Conservation (phyloP, 2,797 vertebrate genomes). For the Rhadinocentrus ornatus region DNA sequence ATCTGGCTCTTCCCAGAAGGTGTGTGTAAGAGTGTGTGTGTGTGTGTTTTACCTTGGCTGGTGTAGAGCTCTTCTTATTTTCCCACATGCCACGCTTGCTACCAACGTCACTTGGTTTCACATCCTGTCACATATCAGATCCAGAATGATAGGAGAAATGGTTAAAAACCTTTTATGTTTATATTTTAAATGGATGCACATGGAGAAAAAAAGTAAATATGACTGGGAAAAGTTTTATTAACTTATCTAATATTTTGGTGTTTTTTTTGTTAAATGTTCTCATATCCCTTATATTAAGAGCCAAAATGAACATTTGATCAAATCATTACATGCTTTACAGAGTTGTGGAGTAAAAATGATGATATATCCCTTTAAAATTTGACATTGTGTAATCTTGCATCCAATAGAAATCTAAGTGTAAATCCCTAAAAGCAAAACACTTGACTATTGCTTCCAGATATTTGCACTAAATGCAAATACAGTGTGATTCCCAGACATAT, state of each 20-base stretch:
- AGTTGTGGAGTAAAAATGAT: background rate
- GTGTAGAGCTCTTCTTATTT: constrained; percentile 87
- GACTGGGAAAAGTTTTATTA: background rate
- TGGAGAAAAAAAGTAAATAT: background rate
- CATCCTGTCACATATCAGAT: constrained; percentile 82
- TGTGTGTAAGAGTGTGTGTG: constrained; percentile 34
- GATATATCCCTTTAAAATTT: background rate
- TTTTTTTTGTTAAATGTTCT: background rate
- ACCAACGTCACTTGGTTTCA: constrained; percentile 89
- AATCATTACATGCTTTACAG: background rate
- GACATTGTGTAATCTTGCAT: background rate
- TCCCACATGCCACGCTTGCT: constrained; percentile 95
- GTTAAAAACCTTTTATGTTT: background rate
- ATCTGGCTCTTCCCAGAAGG: background rate
- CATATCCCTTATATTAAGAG: background rate
- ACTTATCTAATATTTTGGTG: background rate
- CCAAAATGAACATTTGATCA: background rate
- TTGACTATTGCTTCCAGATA: background rate
- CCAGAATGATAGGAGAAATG: background rate
- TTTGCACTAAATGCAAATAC: background rate
- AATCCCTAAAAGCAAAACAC: background rate
- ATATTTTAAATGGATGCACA: background rate
- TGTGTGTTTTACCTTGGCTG: constrained; percentile 76
- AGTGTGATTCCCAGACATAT: background rate
- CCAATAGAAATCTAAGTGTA: background rate